phyloP scores from a whole-genome alignment of 2,113 vertebrate genomes.

The Cinclus cinclus region DNA sequence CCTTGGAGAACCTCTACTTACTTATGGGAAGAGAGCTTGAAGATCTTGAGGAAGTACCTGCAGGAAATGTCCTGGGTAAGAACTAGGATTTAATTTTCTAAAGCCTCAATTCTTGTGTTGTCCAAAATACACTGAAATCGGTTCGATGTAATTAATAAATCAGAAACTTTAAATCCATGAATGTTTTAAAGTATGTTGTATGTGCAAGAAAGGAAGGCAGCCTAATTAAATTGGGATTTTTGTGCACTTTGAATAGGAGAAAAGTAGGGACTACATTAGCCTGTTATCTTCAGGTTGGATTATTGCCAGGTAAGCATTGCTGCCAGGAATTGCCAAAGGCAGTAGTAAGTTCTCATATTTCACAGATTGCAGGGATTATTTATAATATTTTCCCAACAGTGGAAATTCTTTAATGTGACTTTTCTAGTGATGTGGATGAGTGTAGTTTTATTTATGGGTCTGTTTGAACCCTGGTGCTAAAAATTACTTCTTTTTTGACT shows the following conservation, averaged over 20 bases:
- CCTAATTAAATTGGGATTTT: neutral
- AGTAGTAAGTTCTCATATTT: neutral
- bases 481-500: neutral
- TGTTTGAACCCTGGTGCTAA: neutral
- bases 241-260: neutral
- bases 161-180: neutral
- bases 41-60: constrained; percentile 87
- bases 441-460: neutral
- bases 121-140: neutral
- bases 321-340: neutral
- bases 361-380: neutral
- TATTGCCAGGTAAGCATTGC: neutral
- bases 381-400: neutral
- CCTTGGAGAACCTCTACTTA: constrained; percentile 86
- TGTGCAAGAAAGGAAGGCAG: neutral
- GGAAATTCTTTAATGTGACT: neutral
- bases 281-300: neutral
- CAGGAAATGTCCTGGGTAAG: constrained; percentile 92
- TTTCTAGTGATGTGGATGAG: neutral
- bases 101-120: neutral
- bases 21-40: constrained; percentile 95
- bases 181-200: neutral
- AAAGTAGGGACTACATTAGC: neutral
- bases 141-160: neutral
- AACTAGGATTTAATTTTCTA: neutral